Percentiles rank a stretch among this genome's conserved stretches.
phyloP scores from a whole-genome alignment of 2,888 invertebrate species.

The Dione vanillae region DNA sequence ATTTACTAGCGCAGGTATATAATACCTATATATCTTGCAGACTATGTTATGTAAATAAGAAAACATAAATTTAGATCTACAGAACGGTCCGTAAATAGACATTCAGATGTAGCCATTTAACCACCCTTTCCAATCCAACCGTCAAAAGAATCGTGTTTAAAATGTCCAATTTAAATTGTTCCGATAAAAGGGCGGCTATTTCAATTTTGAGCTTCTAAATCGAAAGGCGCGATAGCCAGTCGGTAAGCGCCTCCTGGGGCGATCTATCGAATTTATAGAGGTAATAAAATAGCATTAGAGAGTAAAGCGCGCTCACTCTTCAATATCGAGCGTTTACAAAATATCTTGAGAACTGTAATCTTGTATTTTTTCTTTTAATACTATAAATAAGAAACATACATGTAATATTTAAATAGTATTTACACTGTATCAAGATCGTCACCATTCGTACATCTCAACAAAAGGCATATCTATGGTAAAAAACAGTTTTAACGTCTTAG shows the following conservation, averaged over 20 bases:
- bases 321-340: conserved; percentile 34
- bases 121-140: conserved; percentile 42
- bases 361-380: background rate
- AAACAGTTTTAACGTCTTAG: background rate
- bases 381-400: too few relatives aligned
- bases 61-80: conserved; percentile 1
- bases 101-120: conserved; percentile 33
- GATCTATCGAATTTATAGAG: conserved; percentile 78
- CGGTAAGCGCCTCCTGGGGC: conserved; percentile 76
- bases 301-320: conserved; percentile 54
- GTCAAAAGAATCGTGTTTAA: conserved; percentile 67
- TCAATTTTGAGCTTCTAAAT: conserved; percentile 80
- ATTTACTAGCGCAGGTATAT: too few relatives aligned
- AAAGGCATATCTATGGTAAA: background rate
- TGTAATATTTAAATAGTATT: too few relatives aligned
- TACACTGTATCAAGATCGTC: too few relatives aligned
- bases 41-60: background rate
- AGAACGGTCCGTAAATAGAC: conserved; percentile 16
- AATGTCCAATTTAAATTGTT: conserved; percentile 75
- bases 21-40: background rate
- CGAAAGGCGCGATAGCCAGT: conserved; percentile 76
- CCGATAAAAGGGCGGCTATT: conserved; percentile 74
- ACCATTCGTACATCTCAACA: too few relatives aligned
- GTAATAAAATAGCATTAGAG: conserved; percentile 76
- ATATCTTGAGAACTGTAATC: conserved; percentile 6